Evolutionary conservation across 2,888 invertebrate species (phyloP).

Genomic region (Acleris literana): DNA sequence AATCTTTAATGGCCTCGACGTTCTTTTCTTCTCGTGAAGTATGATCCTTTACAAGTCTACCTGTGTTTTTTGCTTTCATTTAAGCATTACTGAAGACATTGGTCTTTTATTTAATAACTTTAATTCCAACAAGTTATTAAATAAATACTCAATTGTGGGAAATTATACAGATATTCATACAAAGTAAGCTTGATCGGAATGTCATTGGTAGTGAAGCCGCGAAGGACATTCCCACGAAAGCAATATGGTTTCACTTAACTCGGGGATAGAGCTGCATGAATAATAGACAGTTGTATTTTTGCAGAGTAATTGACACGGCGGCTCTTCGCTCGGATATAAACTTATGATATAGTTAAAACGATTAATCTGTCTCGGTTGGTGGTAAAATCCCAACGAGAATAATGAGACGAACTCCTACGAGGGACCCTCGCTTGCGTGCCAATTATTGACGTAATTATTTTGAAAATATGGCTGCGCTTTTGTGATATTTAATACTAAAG

Average conservation of each 20-base stretch:
- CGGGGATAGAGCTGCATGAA: slow-evolving; percentile 54
- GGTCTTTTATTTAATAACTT: slow-evolving; percentile 13
- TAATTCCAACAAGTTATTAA: slow-evolving; percentile 7
- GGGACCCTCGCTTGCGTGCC: slow-evolving; percentile 70
- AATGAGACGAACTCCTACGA: slow-evolving; percentile 71
- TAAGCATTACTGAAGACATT: slow-evolving; percentile 7
- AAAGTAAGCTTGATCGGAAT: slow-evolving; percentile 23
- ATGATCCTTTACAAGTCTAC: slow-evolving; percentile 25
- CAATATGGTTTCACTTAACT: slow-evolving; percentile 60
- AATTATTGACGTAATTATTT: slow-evolving; percentile 83
- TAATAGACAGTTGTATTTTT: slow-evolving; percentile 78
- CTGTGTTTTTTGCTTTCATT: slow-evolving; percentile 12
- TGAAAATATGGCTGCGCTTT: slow-evolving; percentile 77
- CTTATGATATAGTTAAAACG: slow-evolving; percentile 80
- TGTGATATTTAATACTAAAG: slow-evolving; percentile 75
- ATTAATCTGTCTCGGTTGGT: slow-evolving; percentile 81
- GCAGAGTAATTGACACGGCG: slow-evolving; percentile 75
- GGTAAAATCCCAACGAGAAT: slow-evolving; percentile 75
- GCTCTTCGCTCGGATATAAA: slow-evolving; percentile 66
- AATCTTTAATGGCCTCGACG: slow-evolving; percentile 31
- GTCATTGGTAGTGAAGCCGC: slow-evolving; percentile 30
- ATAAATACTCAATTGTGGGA: slow-evolving; percentile 4
- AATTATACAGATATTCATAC: slow-evolving; percentile 3
- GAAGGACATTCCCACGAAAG: slow-evolving; percentile 46
- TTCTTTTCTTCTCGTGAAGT: slow-evolving; percentile 19